Conservation (phyloP, 2,888 invertebrate species). For the Caenorhabditis uteleia region DNA sequence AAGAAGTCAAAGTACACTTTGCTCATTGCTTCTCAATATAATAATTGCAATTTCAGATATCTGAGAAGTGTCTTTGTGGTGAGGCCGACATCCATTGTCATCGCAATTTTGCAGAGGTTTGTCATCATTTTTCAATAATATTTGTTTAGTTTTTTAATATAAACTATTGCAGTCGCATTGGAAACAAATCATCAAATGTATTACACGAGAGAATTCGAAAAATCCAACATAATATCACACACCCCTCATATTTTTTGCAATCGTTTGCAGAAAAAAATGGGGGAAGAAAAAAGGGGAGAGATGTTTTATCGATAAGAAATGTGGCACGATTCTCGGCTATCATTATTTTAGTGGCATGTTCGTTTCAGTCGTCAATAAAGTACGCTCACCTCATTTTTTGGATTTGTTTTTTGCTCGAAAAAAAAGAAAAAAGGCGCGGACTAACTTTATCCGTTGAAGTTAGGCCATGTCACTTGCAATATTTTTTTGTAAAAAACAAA, state of each 20-base stretch:
- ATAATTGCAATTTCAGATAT: constrained; percentile 9
- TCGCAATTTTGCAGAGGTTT: constrained; percentile 22
- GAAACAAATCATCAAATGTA: constrained; percentile 26
- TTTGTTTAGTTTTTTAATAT: background rate
- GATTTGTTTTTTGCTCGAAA: background rate
- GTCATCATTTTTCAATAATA: background rate
- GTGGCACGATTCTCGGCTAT: background rate
- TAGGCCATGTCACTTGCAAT: too few species aligned
- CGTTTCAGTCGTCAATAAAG: background rate
- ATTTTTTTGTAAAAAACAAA: constrained; percentile 1
- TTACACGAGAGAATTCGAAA: constrained; percentile 4
- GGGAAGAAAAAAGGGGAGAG: constrained; percentile 1
- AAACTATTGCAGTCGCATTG: constrained; percentile 23
- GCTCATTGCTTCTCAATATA: constrained; percentile 3
- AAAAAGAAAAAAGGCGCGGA: background rate
- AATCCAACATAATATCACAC: background rate
- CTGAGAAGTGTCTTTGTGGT: constrained; percentile 22
- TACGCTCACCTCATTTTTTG: background rate
- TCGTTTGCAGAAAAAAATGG: constrained; percentile 12
- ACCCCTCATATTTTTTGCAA: too few species aligned
- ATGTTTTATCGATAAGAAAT: too few species aligned
- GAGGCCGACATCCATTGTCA: constrained; percentile 23
- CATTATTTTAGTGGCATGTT: constrained; percentile 18
- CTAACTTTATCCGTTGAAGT: too few species aligned
- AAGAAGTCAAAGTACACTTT: constrained; percentile 20